phyloP scores from a whole-genome alignment of 2,113 vertebrate species.

The Neogobius melanostomus region DNA sequence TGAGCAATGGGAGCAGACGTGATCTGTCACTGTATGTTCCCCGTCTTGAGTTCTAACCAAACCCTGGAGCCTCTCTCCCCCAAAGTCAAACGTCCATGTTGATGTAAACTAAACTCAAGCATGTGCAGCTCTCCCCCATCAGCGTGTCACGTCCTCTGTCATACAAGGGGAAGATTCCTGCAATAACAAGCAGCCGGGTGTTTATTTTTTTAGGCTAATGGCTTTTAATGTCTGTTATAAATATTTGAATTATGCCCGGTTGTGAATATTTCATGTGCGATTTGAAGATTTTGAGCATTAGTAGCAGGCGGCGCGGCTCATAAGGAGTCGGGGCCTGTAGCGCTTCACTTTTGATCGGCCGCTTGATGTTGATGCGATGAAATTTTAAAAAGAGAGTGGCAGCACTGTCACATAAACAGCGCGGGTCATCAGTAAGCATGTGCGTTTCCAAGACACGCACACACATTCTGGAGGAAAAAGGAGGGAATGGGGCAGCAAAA shows the following conservation, averaged over 20 bases:
- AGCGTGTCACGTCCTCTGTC: conserved; percentile 73
- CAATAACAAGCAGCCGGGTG: conserved; percentile 52
- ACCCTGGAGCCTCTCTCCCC: conserved; percentile 66
- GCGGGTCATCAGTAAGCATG: conserved; percentile 55
- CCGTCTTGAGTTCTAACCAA: conserved; percentile 53
- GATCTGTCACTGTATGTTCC: conserved; percentile 76
- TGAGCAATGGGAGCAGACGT: conserved; percentile 74
- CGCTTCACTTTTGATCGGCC: conserved; percentile 72
- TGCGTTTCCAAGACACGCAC: conserved; percentile 20
- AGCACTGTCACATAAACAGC: conserved; percentile 62
- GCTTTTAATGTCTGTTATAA: conserved; percentile 82
- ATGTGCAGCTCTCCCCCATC: conserved; percentile 68
- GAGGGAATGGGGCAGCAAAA: no score
- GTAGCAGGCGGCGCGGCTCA: conserved; percentile 51
- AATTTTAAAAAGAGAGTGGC: conserved; percentile 70
- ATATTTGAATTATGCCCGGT: conserved; percentile 77
- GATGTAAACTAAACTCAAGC: conserved; percentile 80
- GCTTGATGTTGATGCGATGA: conserved; percentile 79
- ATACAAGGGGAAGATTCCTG: conserved; percentile 53
- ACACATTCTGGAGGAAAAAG: no score
- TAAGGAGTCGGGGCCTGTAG: conserved; percentile 44
- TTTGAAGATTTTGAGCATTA: conserved; percentile 71
- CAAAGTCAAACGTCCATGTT: conserved; percentile 64
- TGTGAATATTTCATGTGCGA: conserved; percentile 78
- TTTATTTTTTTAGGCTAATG: conserved; percentile 77